A percentile compares a stretch with the other conserved stretches of the same genome.
These are phyloP conservation scores for Augochlorella aurata DNA, from an alignment of 2,888 invertebrate genomes.

Conservation along the genomic window DNA sequence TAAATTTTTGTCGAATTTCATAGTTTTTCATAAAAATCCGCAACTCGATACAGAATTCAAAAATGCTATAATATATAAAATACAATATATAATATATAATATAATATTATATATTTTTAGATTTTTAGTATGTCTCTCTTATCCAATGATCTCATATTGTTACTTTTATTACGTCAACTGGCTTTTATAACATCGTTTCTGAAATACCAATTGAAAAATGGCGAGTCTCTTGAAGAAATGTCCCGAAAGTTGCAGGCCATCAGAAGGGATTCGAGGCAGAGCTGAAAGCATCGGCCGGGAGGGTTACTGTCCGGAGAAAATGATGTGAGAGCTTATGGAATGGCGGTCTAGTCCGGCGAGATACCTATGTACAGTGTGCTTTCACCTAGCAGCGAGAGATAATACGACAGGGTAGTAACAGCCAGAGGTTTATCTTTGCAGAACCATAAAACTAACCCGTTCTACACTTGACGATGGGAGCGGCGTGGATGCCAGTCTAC, in stretches of 20 bases:
- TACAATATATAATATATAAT: too few relatives aligned
- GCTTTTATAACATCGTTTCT: not conserved
- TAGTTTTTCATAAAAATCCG: too few relatives aligned
- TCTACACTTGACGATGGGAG: constrained; percentile 63
- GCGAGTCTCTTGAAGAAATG: constrained; percentile 32
- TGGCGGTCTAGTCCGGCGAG: constrained; percentile 66
- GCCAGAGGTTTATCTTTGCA: constrained; percentile 69
- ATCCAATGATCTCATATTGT: too few relatives aligned
- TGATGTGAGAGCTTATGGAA: constrained; percentile 70
- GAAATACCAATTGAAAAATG: not conserved
- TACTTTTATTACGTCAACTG: too few relatives aligned
- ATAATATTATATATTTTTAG: too few relatives aligned
- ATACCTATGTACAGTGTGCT: constrained; percentile 61
- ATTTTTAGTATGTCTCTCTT: too few relatives aligned
- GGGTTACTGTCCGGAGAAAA: constrained; percentile 63
- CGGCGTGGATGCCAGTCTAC: constrained; percentile 47
- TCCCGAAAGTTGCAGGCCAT: constrained; percentile 44
- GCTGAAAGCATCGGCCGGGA: constrained; percentile 56
- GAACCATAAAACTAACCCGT: constrained; percentile 70
- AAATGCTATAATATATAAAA: too few relatives aligned
- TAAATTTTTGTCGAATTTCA: too few relatives aligned
- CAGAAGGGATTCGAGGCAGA: constrained; percentile 62
- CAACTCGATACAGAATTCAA: too few relatives aligned
- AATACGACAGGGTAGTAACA: constrained; percentile 68
- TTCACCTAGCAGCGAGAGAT: constrained; percentile 65